phyloP scores from a whole-genome alignment of 2,797 vertebrate genomes.

The Astyanax mexicanus region DNA sequence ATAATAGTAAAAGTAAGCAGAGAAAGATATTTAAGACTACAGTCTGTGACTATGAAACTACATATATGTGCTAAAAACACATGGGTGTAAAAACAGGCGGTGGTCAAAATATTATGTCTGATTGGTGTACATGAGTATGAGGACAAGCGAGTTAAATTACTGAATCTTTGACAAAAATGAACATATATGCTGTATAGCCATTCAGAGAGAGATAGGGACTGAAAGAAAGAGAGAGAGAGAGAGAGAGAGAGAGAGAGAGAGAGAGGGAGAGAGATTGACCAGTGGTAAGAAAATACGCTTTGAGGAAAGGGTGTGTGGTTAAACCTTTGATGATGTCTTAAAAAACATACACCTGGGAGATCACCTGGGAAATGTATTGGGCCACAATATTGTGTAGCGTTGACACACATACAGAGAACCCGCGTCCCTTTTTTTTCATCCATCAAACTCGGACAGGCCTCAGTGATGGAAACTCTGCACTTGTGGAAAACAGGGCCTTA shows the following conservation, averaged over 20 bases:
- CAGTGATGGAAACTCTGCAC: neutral
- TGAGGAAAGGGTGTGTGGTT: neutral
- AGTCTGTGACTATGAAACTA: too few species aligned
- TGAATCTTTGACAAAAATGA: too few species aligned
- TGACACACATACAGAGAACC: neutral
- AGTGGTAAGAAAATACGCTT: neutral
- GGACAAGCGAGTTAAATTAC: too few species aligned
- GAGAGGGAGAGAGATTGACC: neutral
- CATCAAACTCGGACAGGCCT: neutral
- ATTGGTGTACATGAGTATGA: too few species aligned
- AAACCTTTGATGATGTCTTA: conserved; percentile 3
- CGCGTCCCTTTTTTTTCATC: neutral
- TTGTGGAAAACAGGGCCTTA: neutral
- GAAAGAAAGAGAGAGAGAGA: too few species aligned
- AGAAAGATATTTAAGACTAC: too few species aligned
- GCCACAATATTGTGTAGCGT: neutral
- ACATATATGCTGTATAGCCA: too few species aligned
- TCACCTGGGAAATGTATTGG: neutral
- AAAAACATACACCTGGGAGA: neutral
- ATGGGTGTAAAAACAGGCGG: too few species aligned
- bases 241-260: neutral
- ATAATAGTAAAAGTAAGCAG: too few species aligned
- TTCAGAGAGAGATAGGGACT: too few species aligned
- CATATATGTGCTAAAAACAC: too few species aligned
- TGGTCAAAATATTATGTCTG: too few species aligned